Percentiles rank a stretch among this genome's conserved stretches.
These are phyloP conservation scores for Achroia grisella DNA, from an alignment of 1,140 invertebrate genomes.

Conservation along the genomic window DNA sequence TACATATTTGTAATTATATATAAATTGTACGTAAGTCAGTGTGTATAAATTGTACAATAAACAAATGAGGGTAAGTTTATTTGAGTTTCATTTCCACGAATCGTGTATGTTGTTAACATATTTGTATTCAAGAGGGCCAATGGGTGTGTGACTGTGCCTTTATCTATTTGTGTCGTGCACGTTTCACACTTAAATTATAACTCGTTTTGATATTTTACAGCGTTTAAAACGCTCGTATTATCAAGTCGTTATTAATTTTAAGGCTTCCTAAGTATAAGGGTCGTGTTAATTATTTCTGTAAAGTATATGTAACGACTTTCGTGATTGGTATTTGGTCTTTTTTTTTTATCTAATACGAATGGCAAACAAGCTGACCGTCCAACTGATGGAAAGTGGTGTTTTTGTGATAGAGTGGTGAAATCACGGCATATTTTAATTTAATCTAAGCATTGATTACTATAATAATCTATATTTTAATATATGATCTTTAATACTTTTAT, in stretches of 20 bases:
- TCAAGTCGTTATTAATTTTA: too few species aligned
- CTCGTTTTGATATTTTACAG: not conserved
- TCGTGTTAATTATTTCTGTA: not conserved
- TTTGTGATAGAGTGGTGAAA: too few species aligned
- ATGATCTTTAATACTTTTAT: too few species aligned
- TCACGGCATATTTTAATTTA: too few species aligned
- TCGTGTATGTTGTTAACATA: slow-evolving; percentile 23
- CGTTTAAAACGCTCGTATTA: not conserved
- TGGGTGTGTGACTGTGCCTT: slow-evolving; percentile 11
- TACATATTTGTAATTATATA: too few species aligned
- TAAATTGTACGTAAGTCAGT: too few species aligned
- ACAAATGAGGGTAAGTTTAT: slow-evolving; percentile 32
- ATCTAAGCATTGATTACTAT: too few species aligned
- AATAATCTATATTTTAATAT: too few species aligned
- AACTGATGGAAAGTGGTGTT: too few species aligned
- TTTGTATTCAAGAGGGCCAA: slow-evolving; percentile 21
- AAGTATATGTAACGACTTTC: not conserved
- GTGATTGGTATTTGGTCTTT: not conserved
- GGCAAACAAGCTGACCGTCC: too few species aligned
- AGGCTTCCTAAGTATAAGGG: not conserved
- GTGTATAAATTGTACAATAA: slow-evolving; percentile 13
- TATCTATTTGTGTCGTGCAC: slow-evolving; percentile 2
- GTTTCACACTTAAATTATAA: slow-evolving; percentile 1
- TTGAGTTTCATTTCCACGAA: slow-evolving; percentile 35
- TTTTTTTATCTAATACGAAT: too few species aligned